Conservation (phyloP, 2,888 invertebrate species). For the Pseudoips prasinana region DNA sequence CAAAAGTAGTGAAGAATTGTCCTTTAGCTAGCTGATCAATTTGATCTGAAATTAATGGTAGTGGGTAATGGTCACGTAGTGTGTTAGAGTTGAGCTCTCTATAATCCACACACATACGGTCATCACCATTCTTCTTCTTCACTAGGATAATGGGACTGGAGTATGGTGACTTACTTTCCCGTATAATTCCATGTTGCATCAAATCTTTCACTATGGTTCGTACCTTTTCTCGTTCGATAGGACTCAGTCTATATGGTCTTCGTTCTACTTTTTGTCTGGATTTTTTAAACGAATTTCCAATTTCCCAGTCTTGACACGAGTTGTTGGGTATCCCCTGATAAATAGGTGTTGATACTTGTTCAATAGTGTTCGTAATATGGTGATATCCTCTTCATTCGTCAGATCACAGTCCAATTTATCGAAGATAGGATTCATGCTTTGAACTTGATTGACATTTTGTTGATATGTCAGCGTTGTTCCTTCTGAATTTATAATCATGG, state of each 20-base stretch:
- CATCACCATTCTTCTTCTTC: slow-evolving; percentile 31
- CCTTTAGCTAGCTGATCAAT: slow-evolving; percentile 13
- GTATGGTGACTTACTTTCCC: slow-evolving; percentile 35
- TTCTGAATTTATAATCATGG: slow-evolving; percentile 13
- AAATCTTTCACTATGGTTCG: slow-evolving; percentile 26
- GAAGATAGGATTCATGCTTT: not conserved
- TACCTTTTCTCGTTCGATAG: slow-evolving; percentile 32
- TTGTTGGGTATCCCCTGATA: slow-evolving; percentile 25
- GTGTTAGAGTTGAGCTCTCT: slow-evolving; percentile 16
- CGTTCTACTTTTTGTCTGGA: slow-evolving; percentile 28
- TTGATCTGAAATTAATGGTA: slow-evolving; percentile 6
- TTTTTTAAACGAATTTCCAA: slow-evolving; percentile 23
- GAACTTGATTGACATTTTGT: slow-evolving; percentile 14
- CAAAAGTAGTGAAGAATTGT: slow-evolving; percentile 1
- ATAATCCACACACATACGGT: slow-evolving; percentile 17
- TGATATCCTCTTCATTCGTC: not conserved
- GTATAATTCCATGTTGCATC: slow-evolving; percentile 29
- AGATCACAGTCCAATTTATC: not conserved
- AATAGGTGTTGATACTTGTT: slow-evolving; percentile 27
- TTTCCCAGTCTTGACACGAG: slow-evolving; percentile 34
- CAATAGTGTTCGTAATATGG: slow-evolving; percentile 13
- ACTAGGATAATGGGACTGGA: slow-evolving; percentile 35
- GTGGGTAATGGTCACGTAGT: slow-evolving; percentile 14
- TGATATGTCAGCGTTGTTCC: slow-evolving; percentile 18
- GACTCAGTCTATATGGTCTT: slow-evolving; percentile 31